Evolutionary conservation across 2,888 invertebrate species (phyloP).

Genomic region (Drosophila phalerata): DNA sequence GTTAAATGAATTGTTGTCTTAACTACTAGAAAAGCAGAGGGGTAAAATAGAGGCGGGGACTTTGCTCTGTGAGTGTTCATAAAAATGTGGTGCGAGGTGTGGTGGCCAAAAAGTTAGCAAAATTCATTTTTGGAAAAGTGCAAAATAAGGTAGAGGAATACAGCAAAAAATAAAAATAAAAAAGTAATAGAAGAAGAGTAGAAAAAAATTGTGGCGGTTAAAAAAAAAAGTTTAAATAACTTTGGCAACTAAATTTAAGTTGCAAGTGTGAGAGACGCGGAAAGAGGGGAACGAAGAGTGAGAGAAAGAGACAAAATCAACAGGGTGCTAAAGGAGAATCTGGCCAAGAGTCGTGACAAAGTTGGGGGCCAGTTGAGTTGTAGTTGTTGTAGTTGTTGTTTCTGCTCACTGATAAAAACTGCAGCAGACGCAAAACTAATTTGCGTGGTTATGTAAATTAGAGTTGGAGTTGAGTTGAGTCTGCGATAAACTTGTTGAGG

Average conservation of each 20-base stretch:
- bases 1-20: slow-evolving; percentile 81
- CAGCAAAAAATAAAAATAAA: slow-evolving; percentile 18
- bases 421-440: slow-evolving; percentile 81
- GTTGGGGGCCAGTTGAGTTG: slow-evolving; percentile 47
- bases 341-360: slow-evolving; percentile 69
- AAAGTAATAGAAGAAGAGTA: slow-evolving; percentile 4
- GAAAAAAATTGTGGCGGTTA: slow-evolving; percentile 33
- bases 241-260: slow-evolving; percentile 81
- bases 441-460: slow-evolving; percentile 80
- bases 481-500: slow-evolving; percentile 77
- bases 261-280: slow-evolving; percentile 32
- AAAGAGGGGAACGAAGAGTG: neutral
- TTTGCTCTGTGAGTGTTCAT: slow-evolving; percentile 22
- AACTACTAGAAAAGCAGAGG: slow-evolving; percentile 60
- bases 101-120: slow-evolving; percentile 65
- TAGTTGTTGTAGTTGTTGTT: slow-evolving; percentile 37
- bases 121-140: slow-evolving; percentile 75
- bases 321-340: slow-evolving; percentile 14
- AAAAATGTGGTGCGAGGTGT: slow-evolving; percentile 48
- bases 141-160: slow-evolving; percentile 63
- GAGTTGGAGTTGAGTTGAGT: slow-evolving; percentile 67
- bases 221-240: slow-evolving; percentile 76
- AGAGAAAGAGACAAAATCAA: slow-evolving; percentile 15
- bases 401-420: slow-evolving; percentile 70
- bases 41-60: neutral